phyloP scores from a whole-genome alignment of 2,888 invertebrate genomes.

The Tenthredo scrophulariae region DNA sequence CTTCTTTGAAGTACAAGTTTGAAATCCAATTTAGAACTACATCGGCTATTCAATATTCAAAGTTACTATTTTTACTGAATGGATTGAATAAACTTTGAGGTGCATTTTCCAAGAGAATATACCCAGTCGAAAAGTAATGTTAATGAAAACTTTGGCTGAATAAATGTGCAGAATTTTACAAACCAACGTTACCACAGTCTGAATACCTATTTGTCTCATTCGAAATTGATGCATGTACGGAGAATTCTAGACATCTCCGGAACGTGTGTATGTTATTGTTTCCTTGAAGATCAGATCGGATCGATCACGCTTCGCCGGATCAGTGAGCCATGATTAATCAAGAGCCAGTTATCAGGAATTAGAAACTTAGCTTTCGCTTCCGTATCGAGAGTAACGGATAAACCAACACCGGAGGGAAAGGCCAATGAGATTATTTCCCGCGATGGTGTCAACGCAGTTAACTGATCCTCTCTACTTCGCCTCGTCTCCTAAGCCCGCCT shows the following conservation, averaged over 20 bases:
- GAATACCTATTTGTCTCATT: background rate
- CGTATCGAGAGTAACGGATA: conserved; percentile 13
- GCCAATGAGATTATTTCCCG: conserved; percentile 42
- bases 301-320: background rate
- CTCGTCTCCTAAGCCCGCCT: background rate
- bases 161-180: background rate
- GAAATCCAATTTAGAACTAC: conserved; percentile 16
- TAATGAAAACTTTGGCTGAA: background rate
- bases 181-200: background rate
- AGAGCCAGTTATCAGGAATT: conserved; percentile 25
- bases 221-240: background rate
- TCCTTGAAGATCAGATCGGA: background rate
- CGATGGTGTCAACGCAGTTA: conserved; percentile 33
- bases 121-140: background rate
- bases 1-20: background rate
- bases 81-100: background rate
- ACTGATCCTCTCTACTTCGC: conserved; percentile 30
- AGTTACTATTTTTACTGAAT: background rate
- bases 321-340: background rate
- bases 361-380: conserved; percentile 26
- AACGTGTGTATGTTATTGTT: background rate
- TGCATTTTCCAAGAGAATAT: conserved; percentile 12
- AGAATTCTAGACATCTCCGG: background rate
- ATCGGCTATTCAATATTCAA: background rate
- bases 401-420: conserved; percentile 35